phyloP scores from a whole-genome alignment of 2,113 vertebrate genomes.

The Takifugu flavidus region DNA sequence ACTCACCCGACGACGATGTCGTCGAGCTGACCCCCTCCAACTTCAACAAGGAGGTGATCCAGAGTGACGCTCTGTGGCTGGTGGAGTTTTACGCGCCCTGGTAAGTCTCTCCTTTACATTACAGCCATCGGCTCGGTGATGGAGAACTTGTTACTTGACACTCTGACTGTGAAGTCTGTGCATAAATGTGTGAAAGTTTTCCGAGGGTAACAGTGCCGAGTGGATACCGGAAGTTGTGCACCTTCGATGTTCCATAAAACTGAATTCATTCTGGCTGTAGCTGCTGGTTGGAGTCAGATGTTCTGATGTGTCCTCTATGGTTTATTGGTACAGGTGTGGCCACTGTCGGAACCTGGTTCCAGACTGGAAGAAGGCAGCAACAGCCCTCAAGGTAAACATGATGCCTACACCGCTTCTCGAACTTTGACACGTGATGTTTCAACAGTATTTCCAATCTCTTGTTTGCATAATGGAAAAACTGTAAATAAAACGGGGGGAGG shows the following conservation, averaged over 20 bases:
- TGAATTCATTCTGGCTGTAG: no score
- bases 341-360: constrained; percentile 87
- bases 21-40: constrained; percentile 87
- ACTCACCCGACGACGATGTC: constrained; percentile 89
- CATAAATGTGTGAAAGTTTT: no score
- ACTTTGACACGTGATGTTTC: neutral
- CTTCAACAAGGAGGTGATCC: constrained; percentile 92
- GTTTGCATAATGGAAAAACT: neutral
- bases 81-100: constrained; percentile 96
- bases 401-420: no score
- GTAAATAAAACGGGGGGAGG: no score
- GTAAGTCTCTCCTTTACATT: constrained; percentile 73
- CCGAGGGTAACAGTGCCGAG: no score
- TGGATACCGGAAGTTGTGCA: no score
- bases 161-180: no score
- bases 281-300: no score
- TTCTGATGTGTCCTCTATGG: no score
- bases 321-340: constrained; percentile 82
- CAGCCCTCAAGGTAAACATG: constrained; percentile 88
- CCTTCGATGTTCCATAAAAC: no score
- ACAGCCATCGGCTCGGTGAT: neutral
- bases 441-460: neutral
- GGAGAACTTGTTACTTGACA: neutral
- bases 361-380: constrained; percentile 96
- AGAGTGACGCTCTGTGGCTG: constrained; percentile 91